phyloP scores from a whole-genome alignment of 1,140 invertebrate genomes.

The Radopholus similis region DNA sequence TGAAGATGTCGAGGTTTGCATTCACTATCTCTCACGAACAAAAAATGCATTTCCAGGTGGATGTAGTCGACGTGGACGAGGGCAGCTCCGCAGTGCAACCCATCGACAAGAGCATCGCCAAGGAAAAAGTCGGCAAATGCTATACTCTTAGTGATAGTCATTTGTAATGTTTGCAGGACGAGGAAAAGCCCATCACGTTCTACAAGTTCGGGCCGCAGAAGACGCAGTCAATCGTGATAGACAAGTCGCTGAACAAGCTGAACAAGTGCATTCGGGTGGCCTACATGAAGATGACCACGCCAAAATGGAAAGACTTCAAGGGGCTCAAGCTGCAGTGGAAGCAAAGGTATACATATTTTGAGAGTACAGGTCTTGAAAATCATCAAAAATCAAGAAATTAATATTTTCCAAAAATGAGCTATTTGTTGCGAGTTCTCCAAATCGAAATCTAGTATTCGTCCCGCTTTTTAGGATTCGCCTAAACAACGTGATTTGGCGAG shows the following conservation, averaged over 20 bases:
- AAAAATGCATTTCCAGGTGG: constrained; percentile 45
- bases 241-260: constrained; percentile 58
- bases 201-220: constrained; percentile 59
- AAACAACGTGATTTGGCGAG: constrained; percentile 99
- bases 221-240: constrained; percentile 59
- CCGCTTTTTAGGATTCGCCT: constrained; percentile 78
- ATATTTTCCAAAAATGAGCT: not conserved
- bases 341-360: constrained; percentile 74
- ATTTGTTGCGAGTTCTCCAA: not conserved
- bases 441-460: not conserved
- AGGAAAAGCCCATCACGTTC: constrained; percentile 58
- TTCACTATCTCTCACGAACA: not conserved
- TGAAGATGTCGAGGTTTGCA: constrained; percentile 53
- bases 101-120: constrained; percentile 23
- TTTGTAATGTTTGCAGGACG: constrained; percentile 30
- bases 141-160: constrained; percentile 4
- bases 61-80: constrained; percentile 57
- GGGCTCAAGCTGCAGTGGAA: constrained; percentile 92
- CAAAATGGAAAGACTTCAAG: constrained; percentile 99
- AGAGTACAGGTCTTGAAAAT: too few relatives aligned
- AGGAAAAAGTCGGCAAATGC: constrained; percentile 17
- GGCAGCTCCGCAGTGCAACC: constrained; percentile 6
- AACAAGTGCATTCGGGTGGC: constrained; percentile 60
- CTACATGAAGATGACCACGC: constrained; percentile 72
- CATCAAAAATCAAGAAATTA: not conserved